These are phyloP conservation scores for Amphilophus citrinellus DNA, from an alignment of 2,113 vertebrate genomes.

Conservation along the genomic window DNA sequence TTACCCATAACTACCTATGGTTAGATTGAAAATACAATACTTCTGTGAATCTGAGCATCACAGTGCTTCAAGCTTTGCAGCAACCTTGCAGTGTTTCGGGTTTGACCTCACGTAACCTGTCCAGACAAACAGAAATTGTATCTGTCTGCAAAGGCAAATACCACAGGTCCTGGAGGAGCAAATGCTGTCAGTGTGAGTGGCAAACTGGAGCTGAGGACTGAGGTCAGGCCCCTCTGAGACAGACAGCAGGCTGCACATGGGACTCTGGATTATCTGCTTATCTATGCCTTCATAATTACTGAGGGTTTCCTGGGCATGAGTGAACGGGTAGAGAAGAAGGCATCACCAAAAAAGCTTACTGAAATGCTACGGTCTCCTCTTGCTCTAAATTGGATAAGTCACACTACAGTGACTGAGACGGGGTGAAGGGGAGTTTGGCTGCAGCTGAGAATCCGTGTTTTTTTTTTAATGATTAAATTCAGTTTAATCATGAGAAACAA, in stretches of 20 bases:
- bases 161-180: constrained; percentile 21
- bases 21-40: not conserved
- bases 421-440: constrained; percentile 42
- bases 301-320: constrained; percentile 27
- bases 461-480: not conserved
- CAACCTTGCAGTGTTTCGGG: constrained; percentile 21
- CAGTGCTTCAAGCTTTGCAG: constrained; percentile 6
- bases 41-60: not conserved
- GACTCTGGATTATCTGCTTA: constrained; percentile 58
- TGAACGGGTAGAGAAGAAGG: constrained; percentile 30
- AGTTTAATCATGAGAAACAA: not conserved
- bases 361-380: constrained; percentile 21
- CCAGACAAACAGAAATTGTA: constrained; percentile 32
- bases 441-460: not conserved
- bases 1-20: not conserved
- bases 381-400: constrained; percentile 52
- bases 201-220: constrained; percentile 11
- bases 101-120: constrained; percentile 30
- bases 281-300: constrained; percentile 44
- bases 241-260: constrained; percentile 17
- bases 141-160: constrained; percentile 21
- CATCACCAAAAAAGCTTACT: constrained; percentile 30
- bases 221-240: constrained; percentile 25
- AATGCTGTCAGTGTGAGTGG: not conserved
- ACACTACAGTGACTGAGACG: constrained; percentile 47